Conservation (phyloP, 1,140 invertebrate genomes). For the Drosophila lowei region DNA sequence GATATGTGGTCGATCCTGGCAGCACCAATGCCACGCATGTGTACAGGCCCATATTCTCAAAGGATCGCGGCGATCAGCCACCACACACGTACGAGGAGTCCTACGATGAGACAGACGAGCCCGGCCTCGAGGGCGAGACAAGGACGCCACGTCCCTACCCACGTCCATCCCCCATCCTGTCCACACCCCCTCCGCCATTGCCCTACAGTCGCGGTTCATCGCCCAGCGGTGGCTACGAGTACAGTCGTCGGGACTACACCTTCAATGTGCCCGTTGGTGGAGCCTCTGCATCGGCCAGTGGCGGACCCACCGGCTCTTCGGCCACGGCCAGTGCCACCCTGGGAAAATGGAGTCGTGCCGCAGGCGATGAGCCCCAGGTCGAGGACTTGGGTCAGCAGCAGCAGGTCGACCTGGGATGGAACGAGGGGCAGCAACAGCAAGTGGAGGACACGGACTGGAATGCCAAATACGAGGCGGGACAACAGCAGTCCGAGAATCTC, state of each 20-base stretch:
- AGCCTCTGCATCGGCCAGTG: conserved; percentile 51
- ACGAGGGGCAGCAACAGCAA: conserved; percentile 44
- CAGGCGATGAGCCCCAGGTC: conserved; percentile 47
- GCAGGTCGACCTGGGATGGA: conserved; percentile 51
- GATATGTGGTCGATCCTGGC: conserved; percentile 50
- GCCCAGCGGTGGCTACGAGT: conserved; percentile 46
- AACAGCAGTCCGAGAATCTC: conserved; percentile 27
- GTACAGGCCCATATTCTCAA: conserved; percentile 61
- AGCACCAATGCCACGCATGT: conserved; percentile 64
- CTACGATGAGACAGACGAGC: conserved; percentile 62
- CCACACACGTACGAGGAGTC: conserved; percentile 71
- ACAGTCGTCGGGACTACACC: conserved; percentile 66
- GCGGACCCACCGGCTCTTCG: conserved; percentile 44
- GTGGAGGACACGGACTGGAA: conserved; percentile 20
- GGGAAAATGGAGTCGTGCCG: conserved; percentile 55
- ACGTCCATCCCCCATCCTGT: conserved; percentile 14
- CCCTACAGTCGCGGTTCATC: conserved; percentile 26
- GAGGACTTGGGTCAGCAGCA: conserved; percentile 37
- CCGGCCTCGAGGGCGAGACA: conserved; percentile 64
- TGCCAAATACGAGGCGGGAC: conserved; percentile 12
- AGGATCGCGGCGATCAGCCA: conserved; percentile 79
- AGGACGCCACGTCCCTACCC: conserved; percentile 14
- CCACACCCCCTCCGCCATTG: conserved; percentile 47
- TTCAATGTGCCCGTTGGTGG: conserved; percentile 52
- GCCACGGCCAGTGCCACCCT: conserved; percentile 51